Evolutionary conservation across 1,140 invertebrate species (phyloP), one percentile per base, ranked within the genome.

Genomic region (Ptiloglossa arizonensis): DNA sequence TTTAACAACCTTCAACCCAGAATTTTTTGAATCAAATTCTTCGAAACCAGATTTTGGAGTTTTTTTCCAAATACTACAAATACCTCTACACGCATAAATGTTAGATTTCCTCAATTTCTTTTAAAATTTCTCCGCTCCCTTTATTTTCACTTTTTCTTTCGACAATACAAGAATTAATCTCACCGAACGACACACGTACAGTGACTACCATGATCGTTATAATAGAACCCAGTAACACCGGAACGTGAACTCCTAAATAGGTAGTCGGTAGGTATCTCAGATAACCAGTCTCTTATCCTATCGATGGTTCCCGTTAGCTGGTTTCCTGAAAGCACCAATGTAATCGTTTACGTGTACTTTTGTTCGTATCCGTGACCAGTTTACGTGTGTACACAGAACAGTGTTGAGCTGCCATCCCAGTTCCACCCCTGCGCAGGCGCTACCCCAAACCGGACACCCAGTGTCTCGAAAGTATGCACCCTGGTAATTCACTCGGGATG

Each of bases 401-500:
- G 54, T 27, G 19, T 19, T 17, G 19, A 62, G 8, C 44, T 56
- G 19, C 50, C 32, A 38, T 44, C 5, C 67, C 1, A 59, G 64
- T 67, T 69, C 38, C 67, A 57, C 72, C 66, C 78, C 63, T 76
- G 27, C 27, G 13, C 38, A 48, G 41, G 22, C 73, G 70, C 70
- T 75, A 74, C 73, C 38, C 50, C 71, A 72, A 63, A 72, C 44
- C 68, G 62, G 29, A 54, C 66, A 54, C 24, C 27, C 57, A 32
- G 41, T 75, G 80, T 73, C 60, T 62, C 75, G 44, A 83, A 83
- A 83, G 72, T 76, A 71, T 63, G 80, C 69, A 67, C 54, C 54
- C 54, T 46, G 44, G 48, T 85, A 83, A 80, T 83, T 71, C 81
- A 80, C 71, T 66, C 48, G 29, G 59, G 54, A 54, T 38, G 24